A percentile compares a stretch with the other conserved stretches of the same genome.
These are phyloP conservation scores for Mus caroli DNA, from an alignment of 2,797 vertebrate genomes.

Conservation along the genomic window DNA sequence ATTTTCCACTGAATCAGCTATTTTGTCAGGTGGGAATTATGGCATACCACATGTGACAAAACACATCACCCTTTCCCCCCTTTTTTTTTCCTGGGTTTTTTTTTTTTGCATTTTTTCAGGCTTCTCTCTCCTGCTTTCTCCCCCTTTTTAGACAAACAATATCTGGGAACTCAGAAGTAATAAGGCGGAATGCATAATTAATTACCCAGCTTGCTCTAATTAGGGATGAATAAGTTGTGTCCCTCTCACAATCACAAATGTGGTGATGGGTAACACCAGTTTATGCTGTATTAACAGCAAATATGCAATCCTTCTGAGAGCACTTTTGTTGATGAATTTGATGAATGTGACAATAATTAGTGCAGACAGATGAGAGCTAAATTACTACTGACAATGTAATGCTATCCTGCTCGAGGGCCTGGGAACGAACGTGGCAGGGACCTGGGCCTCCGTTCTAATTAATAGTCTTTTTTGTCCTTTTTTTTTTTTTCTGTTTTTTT, in stretches of 20 bases:
- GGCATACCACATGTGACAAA: slow-evolving; percentile 97
- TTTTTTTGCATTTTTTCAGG: slow-evolving; percentile 88
- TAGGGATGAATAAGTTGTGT: slow-evolving; percentile 99
- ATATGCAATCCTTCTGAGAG: slow-evolving; percentile 99
- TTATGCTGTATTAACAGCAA: slow-evolving; percentile 99
- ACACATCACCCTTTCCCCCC: slow-evolving; percentile 94
- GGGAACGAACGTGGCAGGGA: slow-evolving; percentile 94
- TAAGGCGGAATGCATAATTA: slow-evolving; percentile 99
- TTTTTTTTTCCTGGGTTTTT: slow-evolving; percentile 74
- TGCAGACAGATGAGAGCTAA: slow-evolving; percentile 99
- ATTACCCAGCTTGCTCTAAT: slow-evolving; percentile 99
- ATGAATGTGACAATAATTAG: slow-evolving; percentile 99
- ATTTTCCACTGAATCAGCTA: slow-evolving; percentile 98
- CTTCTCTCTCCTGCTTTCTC: slow-evolving; percentile 87
- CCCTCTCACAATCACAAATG: slow-evolving; percentile 97
- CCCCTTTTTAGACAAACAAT: slow-evolving; percentile 96
- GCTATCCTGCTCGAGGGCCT: slow-evolving; percentile 95
- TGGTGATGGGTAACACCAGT: slow-evolving; percentile 98
- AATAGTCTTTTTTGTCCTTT: slow-evolving; percentile 91
- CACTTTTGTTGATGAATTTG: slow-evolving; percentile 99
- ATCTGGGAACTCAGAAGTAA: slow-evolving; percentile 98
- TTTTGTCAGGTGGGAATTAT: slow-evolving; percentile 99
- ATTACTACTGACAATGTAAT: slow-evolving; percentile 99
- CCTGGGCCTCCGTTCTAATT: slow-evolving; percentile 94
- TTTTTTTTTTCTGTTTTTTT: slow-evolving; percentile 74